phyloP scores from a whole-genome alignment of 30 jellyfish, hydroid and myxozoan species.

The Mastigias papua region DNA sequence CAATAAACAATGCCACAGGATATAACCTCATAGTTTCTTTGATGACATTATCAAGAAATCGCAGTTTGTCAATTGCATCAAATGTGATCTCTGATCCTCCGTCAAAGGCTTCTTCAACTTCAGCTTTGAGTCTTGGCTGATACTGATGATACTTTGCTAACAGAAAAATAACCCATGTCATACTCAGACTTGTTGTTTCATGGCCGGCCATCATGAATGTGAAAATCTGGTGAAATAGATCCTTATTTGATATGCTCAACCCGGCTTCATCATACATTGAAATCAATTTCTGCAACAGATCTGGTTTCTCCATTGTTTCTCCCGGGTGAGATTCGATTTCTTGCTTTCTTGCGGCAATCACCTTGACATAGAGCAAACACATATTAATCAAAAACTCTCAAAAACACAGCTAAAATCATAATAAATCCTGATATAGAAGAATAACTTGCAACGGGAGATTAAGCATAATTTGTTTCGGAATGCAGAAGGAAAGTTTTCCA shows the following conservation, averaged over 20 bases:
- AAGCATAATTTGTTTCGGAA: no score
- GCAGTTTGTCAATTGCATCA: slow-evolving; percentile 47
- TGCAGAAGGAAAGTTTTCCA: no score
- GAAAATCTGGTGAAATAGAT: slow-evolving; percentile 54
- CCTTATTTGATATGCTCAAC: slow-evolving; percentile 48
- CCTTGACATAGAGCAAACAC: slow-evolving; percentile 1
- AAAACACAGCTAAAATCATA: not conserved
- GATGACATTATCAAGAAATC: slow-evolving; percentile 35
- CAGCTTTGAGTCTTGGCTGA: slow-evolving; percentile 35
- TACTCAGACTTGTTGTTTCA: slow-evolving; percentile 63
- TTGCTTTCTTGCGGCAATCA: slow-evolving; percentile 31
- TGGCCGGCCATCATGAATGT: slow-evolving; percentile 77
- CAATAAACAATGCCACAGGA: slow-evolving; percentile 34
- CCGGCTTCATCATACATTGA: slow-evolving; percentile 53
- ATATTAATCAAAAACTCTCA: not conserved
- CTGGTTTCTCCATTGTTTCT: slow-evolving; percentile 32
- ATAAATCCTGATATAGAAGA: no score
- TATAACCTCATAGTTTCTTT: slow-evolving; percentile 57
- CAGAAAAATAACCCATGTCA: slow-evolving; percentile 53
- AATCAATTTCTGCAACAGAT: slow-evolving; percentile 48
- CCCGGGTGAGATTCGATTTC: slow-evolving; percentile 51
- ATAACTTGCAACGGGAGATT: no score
- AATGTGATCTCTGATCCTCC: slow-evolving; percentile 30
- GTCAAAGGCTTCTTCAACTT: slow-evolving; percentile 14
- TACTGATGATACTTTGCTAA: slow-evolving; percentile 49